Evolutionary conservation across 1,140 invertebrate species (phyloP), one percentile per base, ranked within the genome.

Genomic region (Agraylea sexmaculata): DNA sequence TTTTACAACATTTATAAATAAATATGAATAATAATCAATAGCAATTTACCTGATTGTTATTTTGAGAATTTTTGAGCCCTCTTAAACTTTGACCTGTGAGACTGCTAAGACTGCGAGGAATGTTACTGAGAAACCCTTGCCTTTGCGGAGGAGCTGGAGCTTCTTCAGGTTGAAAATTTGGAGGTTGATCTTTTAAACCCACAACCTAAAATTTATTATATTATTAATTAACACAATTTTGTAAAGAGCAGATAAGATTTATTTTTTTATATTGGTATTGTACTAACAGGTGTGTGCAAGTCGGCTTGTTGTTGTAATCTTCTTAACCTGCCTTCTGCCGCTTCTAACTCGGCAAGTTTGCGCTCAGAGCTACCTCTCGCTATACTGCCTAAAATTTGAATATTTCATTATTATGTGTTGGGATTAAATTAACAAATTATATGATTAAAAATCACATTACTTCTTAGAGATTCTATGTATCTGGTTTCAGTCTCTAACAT

Each of bases 401-500:
- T 27, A 30, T 19, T 34, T n/a, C 20, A 22, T 30, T 38, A 33
- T 21, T 36, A 46, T 36, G 7, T 43, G 19, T 29, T 10, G 33
- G 27, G 19, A 34, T 16, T 17, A 27, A 47, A 31, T 38, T 33
- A 25, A 28, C 10, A 33, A 28, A 34, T 15, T 10, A 21, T 25
- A 39, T 7, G 33, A 27, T 30, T 33, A 20, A 2, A 27, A 25
- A 28, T 21, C 12, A 23, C 32, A 38, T 29, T 25, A 50, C 64
- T 64, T 10, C 80, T 69, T 37, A 83, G 60, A 40, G 74, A 74
- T 43, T 83, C 77, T 39, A 85, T 74, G 56, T 83, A 81, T 47
- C 77, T 71, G 53, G 78, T 77, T 51, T 87, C 83, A 50, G 85
- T 74, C 49, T 87, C 81, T 50, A 87, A 60, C 82, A 87, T 87